Base-by-base conservation (phyloP, 2,113 vertebrate species). In the Urocynchramus pylzowi region DNA sequence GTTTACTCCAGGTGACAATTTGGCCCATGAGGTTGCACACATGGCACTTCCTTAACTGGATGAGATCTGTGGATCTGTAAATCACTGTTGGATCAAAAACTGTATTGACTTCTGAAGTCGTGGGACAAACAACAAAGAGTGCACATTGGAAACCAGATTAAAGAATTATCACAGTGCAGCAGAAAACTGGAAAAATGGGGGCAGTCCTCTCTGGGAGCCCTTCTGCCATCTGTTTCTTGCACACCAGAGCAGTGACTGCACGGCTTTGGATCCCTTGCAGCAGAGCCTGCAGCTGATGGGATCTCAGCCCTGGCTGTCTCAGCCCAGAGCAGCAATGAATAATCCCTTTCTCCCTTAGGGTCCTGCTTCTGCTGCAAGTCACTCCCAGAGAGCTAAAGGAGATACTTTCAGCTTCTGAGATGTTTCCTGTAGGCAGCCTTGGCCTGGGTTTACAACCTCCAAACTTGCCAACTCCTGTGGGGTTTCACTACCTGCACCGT, bases 241-340 rank as follows among this genome's bases (percentile, higher is more conserved):
- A 41, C 31, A 35, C 17, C 28, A 60, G 26, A 59, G 35, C 49
- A 6, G 41, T 16, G 11, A 12, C 67, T 90, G 49, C 39, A 6
- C 0, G 0, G 22, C 10, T 88, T 52, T 39, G 33, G 35, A 47
- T 33, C 42, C 30, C 56, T 54, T 2, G 1, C 17, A 69, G 59
- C 54, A 31, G 54, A 56, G 23, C 20, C 57, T 50, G 41, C 23
- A 56, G 60, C 49, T 49, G n/a, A 59, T 0, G 6, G 41, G 35
- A 35, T 76, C 47, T 49, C 54, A 35, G 61, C 4, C 7, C 26
- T 3, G 24, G 7, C 37, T 24, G 2, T 10, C 30, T 49, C 69
- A 59, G 49, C 59, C 50, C 54, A 45, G 31, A 82, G 74, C 31
- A 67, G 16, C 0, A 0, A 19, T 4, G n/a, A 30, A 35, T 19